Evolutionary conservation across 2,797 vertebrate species (phyloP), one percentile per base, ranked within the genome.

Genomic region (Xiphophorus birchmanni): DNA sequence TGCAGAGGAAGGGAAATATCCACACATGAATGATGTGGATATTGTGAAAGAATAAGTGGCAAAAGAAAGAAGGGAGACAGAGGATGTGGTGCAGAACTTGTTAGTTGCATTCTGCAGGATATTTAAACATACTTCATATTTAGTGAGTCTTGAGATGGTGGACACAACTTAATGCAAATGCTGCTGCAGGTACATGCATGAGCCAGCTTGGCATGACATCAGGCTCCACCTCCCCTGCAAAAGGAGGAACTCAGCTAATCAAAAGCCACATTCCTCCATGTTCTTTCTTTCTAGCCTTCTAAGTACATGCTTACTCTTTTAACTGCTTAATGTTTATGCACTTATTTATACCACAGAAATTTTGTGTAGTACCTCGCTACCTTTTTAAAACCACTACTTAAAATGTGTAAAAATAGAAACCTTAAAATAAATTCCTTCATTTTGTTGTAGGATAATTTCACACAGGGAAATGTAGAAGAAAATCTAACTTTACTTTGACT

Each of bases 41-140:
- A 78, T 81, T 72, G 75, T 47, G 73, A 56, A 54, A 78, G 79
- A 79, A 82, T 47, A 81, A 76, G 56, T 75, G 3, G 48, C 40
- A 44, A 71, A 71, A 42, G 76, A 65, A 77, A 80, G 78, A 75
- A 58, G 48, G 6, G 77, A 77, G 74, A 77, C 18, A 88, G 88
- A 88, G 83, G 85, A 82, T 7, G 82, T 79, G 89, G 84, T 90
- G 92, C 87, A 93, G 90, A 93, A 90, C 84, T 92, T 91, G 91
- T 94, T 94, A 93, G 91, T 93, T 73, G 88, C 83, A 92, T 89
- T 87, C 40, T 87, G 84, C 85, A 90, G 74, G 82, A 81, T 76
- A 65, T 5, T 84, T 63, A 90, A 74, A 90, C 56, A 92, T 21
- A 87, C 77, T 83, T 89, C 29, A 88, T 84, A 90, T 77, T 91